A percentile compares a stretch with the other conserved stretches of the same genome.
These are phyloP conservation scores for Periplaneta americana DNA, from an alignment of 1,140 invertebrate genomes.

Conservation along the genomic window DNA sequence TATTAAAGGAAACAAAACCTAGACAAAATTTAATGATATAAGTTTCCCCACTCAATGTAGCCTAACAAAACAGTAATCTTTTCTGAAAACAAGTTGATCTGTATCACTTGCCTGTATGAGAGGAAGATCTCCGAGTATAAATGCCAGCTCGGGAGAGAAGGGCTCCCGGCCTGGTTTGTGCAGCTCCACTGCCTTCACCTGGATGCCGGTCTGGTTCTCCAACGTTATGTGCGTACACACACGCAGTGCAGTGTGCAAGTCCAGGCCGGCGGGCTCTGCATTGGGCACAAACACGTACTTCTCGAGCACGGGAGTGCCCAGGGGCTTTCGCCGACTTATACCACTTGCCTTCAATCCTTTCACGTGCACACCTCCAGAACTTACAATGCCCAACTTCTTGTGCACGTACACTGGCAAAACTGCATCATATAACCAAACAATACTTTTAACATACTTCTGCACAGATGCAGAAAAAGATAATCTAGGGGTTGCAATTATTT, in stretches of 20 bases:
- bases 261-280: not conserved
- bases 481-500: too few species aligned
- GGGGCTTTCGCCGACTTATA: constrained; percentile 35
- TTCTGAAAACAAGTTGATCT: too few species aligned
- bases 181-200: constrained; percentile 68
- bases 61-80: too few species aligned
- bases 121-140: constrained; percentile 32
- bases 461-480: too few species aligned
- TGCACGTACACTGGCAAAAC: constrained; percentile 31
- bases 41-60: too few species aligned
- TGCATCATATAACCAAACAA: too few species aligned
- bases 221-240: constrained; percentile 63
- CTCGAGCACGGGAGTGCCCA: constrained; percentile 17
- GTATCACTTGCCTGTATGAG: constrained; percentile 37
- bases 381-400: constrained; percentile 25
- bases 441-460: too few species aligned
- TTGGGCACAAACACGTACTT: constrained; percentile 47
- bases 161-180: constrained; percentile 41
- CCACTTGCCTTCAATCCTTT: constrained; percentile 50
- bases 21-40: too few species aligned
- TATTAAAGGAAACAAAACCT: too few species aligned
- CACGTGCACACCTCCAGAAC: constrained; percentile 48
- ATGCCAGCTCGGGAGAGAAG: constrained; percentile 31
- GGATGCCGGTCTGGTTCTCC: constrained; percentile 65
- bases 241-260: constrained; percentile 32